These are phyloP conservation scores for Theropithecus gelada DNA, from an alignment of 2,113 vertebrate genomes.

Conservation along the genomic window DNA sequence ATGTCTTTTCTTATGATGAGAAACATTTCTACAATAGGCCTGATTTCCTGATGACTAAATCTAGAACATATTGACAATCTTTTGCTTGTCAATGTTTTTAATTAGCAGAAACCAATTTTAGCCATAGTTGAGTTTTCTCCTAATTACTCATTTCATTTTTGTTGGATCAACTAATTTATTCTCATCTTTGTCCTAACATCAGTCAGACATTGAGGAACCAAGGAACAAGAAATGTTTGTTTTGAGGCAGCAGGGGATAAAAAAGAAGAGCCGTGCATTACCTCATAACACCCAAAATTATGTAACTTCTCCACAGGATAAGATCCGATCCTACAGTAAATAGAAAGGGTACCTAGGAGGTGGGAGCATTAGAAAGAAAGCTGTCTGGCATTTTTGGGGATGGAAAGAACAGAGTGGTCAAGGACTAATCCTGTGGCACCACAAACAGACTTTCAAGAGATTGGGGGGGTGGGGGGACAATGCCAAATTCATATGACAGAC, in stretches of 20 bases:
- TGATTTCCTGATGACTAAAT: not conserved
- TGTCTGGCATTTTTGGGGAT: slow-evolving; percentile 15
- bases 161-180: slow-evolving; percentile 7
- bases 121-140: not conserved
- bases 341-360: slow-evolving; percentile 35
- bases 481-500: slow-evolving; percentile 70
- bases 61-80: not conserved
- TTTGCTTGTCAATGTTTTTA: not conserved
- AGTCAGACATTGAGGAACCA: slow-evolving; percentile 23
- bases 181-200: slow-evolving; percentile 45
- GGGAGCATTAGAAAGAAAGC: not conserved
- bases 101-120: slow-evolving; percentile 24
- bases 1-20: not conserved
- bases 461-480: slow-evolving; percentile 52
- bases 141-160: not conserved
- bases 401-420: slow-evolving; percentile 69
- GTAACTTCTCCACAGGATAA: slow-evolving; percentile 37
- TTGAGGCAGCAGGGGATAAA: not conserved
- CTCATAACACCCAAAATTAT: slow-evolving; percentile 31
- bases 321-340: slow-evolving; percentile 14
- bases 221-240: slow-evolving; percentile 40
- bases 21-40: not conserved
- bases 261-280: slow-evolving; percentile 21
- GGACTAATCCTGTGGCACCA: slow-evolving; percentile 25
- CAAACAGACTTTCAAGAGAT: slow-evolving; percentile 66